A percentile compares a stretch with the other conserved stretches of the same genome.
Evolutionary conservation across 2,797 vertebrate genomes (phyloP).

Genomic region (Eospalax fontanierii): DNA sequence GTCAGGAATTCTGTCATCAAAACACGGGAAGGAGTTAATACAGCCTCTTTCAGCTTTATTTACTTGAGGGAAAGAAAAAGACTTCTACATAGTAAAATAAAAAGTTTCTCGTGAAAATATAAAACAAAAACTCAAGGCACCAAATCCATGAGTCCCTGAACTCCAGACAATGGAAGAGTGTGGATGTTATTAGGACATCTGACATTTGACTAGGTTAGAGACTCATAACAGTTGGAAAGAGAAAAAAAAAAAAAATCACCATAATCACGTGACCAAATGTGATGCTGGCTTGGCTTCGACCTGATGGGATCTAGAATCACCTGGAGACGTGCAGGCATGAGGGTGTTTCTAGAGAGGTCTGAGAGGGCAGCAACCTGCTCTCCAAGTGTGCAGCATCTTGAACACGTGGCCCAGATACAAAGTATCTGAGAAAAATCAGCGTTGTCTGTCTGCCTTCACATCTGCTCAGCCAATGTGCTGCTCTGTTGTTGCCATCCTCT

Average conservation of each 20-base stretch:
- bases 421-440: too few relatives aligned
- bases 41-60: background rate
- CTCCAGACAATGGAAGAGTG: background rate
- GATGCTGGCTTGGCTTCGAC: background rate
- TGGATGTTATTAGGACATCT: background rate
- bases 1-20: too few relatives aligned
- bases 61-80: constrained; percentile 47
- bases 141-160: background rate
- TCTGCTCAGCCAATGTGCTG: too few relatives aligned
- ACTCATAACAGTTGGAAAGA: background rate
- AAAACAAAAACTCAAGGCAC: constrained; percentile 4
- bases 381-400: background rate
- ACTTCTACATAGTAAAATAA: constrained; percentile 50
- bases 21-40: background rate
- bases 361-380: background rate
- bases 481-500: background rate
- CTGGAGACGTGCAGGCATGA: background rate
- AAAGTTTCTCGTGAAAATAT: background rate
- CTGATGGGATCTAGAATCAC: background rate
- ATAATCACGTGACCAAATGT: background rate
- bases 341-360: background rate
- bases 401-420: background rate
- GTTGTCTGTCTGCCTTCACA: too few relatives aligned
- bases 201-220: background rate
- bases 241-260: constrained; percentile 15